Base-by-base conservation (phyloP, 2,888 invertebrate species). In the Dusona sp. region DNA sequence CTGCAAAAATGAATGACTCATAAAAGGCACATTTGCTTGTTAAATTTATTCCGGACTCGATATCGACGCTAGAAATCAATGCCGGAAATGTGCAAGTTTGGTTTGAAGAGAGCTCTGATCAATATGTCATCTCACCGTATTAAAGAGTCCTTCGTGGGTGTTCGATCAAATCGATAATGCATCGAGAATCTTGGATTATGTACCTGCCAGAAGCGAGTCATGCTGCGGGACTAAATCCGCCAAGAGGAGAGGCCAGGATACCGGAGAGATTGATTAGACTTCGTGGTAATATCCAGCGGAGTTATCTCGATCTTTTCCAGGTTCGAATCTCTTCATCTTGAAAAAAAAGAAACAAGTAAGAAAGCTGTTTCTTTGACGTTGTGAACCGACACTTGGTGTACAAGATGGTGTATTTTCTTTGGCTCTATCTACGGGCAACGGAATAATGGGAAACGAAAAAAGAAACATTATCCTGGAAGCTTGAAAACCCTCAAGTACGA, bases 101-200 rank as follows among this genome's bases (percentile, higher is more conserved):
- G 22, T 11, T 25, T 78, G 33, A 68, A 61, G n/a, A 51, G 73
- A 68, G 45, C 33, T 75, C 48, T 48, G 70, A 73, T 73, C 22
- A 29, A 38, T 22, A 36, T 64, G 68, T 29, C 33, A 42, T 67
- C 54, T n/a, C 9, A 22, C 16, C 70, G 36, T 64, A 13, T 74
- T 29, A 42, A 61, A 45, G 48, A 70, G 25, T 54, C 72, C 72
- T 51, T 42, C 64, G 42, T 54, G 78, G 78, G 83, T 78, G 78
- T 83, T 83, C 72, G 77, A 72, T 9, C 33, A 77, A 19, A 64
- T 77, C 70, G 70, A 77, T 72, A 72, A 83, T 42, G 72, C 65
- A 83, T 83, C 65, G 29, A 54, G 72, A 64, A 25, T 64, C 25
- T 11, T 54, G 64, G 83, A 72, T 72, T 42, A 72, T 72, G 61